Conservation (phyloP, 2,797 vertebrate genomes). For the Bufotes viridis region DNA sequence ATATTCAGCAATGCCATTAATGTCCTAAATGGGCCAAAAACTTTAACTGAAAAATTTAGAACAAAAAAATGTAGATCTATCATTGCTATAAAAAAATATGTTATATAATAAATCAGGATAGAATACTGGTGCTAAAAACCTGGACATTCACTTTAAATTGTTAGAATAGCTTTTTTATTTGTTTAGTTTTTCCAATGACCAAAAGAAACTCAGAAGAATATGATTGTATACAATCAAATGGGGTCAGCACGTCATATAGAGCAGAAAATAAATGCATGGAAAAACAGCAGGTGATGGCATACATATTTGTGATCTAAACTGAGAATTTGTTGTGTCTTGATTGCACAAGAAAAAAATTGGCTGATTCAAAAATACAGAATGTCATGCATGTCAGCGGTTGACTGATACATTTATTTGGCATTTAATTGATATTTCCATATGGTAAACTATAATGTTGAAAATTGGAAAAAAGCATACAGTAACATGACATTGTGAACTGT, state of each 20-base stretch:
- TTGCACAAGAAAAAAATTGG: not conserved
- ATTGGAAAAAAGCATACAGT: not conserved
- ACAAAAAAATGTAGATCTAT: too few relatives aligned
- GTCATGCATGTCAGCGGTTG: too few relatives aligned
- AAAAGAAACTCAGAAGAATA: not conserved
- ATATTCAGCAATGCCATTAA: too few relatives aligned
- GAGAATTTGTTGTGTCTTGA: not conserved
- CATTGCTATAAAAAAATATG: too few relatives aligned
- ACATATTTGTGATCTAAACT: not conserved
- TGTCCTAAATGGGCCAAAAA: too few relatives aligned
- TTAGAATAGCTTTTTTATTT: not conserved
- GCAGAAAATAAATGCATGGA: slow-evolving; percentile 24
- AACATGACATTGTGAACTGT: not conserved
- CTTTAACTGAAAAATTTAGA: too few relatives aligned
- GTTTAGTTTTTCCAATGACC: not conserved
- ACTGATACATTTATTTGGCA: not conserved
- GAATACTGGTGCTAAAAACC: too few relatives aligned
- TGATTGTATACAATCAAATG: not conserved
- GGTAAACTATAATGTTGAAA: not conserved
- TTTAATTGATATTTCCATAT: not conserved
- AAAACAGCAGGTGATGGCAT: not conserved
- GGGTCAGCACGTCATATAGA: not conserved
- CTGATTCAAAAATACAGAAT: not conserved
- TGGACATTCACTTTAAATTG: too few relatives aligned
- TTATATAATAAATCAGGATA: too few relatives aligned